Evolutionary conservation across 2,113 vertebrate species (phyloP), one percentile per base, ranked within the genome.

Genomic region (Leptodactylus fuscus): DNA sequence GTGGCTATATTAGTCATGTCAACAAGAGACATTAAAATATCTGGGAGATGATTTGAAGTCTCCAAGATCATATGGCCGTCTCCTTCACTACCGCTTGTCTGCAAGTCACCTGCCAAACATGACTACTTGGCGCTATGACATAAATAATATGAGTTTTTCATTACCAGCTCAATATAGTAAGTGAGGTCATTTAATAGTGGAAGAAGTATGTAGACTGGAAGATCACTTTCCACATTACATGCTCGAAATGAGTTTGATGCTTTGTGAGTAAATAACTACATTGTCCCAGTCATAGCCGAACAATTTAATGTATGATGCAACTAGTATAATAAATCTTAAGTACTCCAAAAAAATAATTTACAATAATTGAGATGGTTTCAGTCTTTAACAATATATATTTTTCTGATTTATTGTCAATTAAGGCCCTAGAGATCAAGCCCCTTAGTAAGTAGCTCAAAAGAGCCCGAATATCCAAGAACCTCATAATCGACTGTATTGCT

Each of bases 11-110:
- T 20, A 44, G 75, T 67, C 76, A 78, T 85, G 83, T 85, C 75
- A 79, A 85, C 75, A 85, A n/a, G 70, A 77, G 82, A 49, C 82
- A 48, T 48, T 58, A 62, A 84, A 70, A 85, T 85, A 85, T 80
- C 62, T 85, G 8, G 24, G 75, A 85, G 15, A 49, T 53, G 24
- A 44, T 79, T 69, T 69, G 60, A 79, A 55, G 60, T 79, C 62
- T 79, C 5, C 18, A 24, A 11, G 62, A 79, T 85, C 83, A 70
- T 85, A 77, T 80, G 38, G 71, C 75, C 22, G 51, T 3, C 44
- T 85, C 75, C 83, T 51, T 79, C n/a, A 62, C 83, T 71, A 70
- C 75, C 24, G 62, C 62, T 51, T 85, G 83, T 85, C 83, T 85
- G 62, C 75, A 85, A 71, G 75, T 78, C 83, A 85, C 83, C 75